Base-by-base conservation (phyloP, 2,797 vertebrate species). In the Characodon lateralis region DNA sequence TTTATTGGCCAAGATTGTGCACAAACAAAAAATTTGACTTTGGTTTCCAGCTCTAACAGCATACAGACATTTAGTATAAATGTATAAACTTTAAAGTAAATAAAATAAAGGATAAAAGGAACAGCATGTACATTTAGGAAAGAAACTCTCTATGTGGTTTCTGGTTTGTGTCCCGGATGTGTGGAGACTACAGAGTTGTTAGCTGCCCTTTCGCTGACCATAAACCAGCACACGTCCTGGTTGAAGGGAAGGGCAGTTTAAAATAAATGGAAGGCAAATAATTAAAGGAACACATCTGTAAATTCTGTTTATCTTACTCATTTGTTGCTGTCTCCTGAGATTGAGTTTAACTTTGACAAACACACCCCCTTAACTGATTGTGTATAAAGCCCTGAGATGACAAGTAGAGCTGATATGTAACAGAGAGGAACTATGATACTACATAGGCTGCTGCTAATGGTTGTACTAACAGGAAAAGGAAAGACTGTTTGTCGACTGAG, bases 401-500 rank as follows among this genome's bases (percentile, higher is more conserved):
- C 46, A 50, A 35, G 26, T 13, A 5, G 26, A 31, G 39, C 76
- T 24, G 59, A 28, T 74, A 78, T 66, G 68, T 51, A 55, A 72
- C 74, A 78, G 58, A 86, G 68, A 76, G 71, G 80, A 82, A 77
- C 35, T 26, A 95, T 95, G 94, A 46, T 79, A 50, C 74, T 84
- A 24, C 31, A 91, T 72, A 77, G 56, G 46, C 76, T 94, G 61
- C 66, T 94, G 20, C 72, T 95, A 20, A 72, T 89, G 58, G 51
- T 83, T 76, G 69, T 93, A 13, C 72, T 92, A 3, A 80, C 80
- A 20, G 79, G 61, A 74, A 85, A 83, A 35, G 91, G 88, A 81
- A 69, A 80, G 18, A 84, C 85, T 55, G 61, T 82, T 31, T 96
- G 95, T 71, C 87, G 74, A 28, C 77, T 93, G 41, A 87, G 76